phyloP scores from a whole-genome alignment of 2,888 invertebrate genomes.

The Lasioglossum pauxillum region DNA sequence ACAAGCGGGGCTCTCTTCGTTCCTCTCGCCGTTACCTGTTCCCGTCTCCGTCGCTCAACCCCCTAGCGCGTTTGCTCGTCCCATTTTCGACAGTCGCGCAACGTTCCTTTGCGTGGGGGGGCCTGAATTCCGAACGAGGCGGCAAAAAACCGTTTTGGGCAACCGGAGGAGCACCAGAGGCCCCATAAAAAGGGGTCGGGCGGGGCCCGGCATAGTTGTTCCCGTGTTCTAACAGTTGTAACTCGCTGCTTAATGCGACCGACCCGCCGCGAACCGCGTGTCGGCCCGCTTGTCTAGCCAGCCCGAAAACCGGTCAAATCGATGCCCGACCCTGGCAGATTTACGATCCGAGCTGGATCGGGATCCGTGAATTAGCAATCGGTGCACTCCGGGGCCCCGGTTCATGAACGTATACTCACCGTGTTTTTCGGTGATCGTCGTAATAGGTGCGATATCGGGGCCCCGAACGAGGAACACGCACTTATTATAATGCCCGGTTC shows the following conservation, averaged over 20 bases:
- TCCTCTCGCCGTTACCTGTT: neutral
- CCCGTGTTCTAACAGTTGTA: constrained; percentile 74
- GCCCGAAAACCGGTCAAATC: constrained; percentile 70
- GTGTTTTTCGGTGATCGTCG: constrained; percentile 4
- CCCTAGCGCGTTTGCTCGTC: neutral
- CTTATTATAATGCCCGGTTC: constrained; percentile 74
- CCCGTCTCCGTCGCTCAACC: constrained; percentile 16
- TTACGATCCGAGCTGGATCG: constrained; percentile 55
- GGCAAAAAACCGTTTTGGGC: constrained; percentile 70
- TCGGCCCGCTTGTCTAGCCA: constrained; percentile 67
- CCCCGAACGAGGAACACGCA: constrained; percentile 59
- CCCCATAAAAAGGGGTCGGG: constrained; percentile 58
- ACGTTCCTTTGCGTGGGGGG: constrained; percentile 26
- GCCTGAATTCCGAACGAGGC: constrained; percentile 67
- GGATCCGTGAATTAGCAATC: constrained; percentile 56
- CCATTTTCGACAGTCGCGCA: constrained; percentile 29
- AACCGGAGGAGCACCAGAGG: constrained; percentile 46
- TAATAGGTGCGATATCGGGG: constrained; percentile 43
- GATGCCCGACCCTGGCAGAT: constrained; percentile 62
- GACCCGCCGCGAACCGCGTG: constrained; percentile 58
- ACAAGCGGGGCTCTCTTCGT: neutral
- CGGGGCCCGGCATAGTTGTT: constrained; percentile 52
- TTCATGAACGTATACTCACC: constrained; percentile 9
- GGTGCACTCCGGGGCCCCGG: neutral
- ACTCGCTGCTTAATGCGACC: constrained; percentile 66